Base-by-base conservation (phyloP, 2,797 vertebrate genomes). In the Muscicapa striata region DNA sequence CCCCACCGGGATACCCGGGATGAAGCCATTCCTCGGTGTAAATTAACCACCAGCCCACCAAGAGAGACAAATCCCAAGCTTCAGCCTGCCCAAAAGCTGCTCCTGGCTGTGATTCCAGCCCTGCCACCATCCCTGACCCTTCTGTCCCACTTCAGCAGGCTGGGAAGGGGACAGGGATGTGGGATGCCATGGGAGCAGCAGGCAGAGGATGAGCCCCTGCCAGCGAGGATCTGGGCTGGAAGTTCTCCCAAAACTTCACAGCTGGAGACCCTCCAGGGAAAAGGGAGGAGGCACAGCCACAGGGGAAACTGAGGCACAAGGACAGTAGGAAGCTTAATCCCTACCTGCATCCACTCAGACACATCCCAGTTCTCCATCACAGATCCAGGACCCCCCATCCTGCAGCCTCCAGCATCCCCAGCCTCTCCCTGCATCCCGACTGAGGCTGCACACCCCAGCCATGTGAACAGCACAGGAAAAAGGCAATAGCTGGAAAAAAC, bases 401-500 rank as follows among this genome's bases (percentile, higher is more conserved):
- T 1, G 34, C 36, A 38, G 30, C 26, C 14, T 21, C 21, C 1
- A 3, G 40, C 68, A 63, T 49, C 9, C 20, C 43, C 5, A 0
- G n/a, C 66, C 67, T 20, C 78, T 59, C 70, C 88, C 52, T 4
- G 1, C 66, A 29, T 11, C n/a, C 49, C 18, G 4, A 36, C 29
- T 1, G 17, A 21, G 38, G 81, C 68, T 77, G 46, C 1, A 0
- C 46, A 34, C 75, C 66, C 75, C 0, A 0, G 75, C 80, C 57
- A 5, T 64, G 85, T 27, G 84, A 94, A 69, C 30, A 4, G 69
- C 23, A 0, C 30, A 30, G 51, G 45, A 15, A 76, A 41, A 67
- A 78, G 49, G 63, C 63, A 89, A 59, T 18, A 12, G 61, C 81
- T 95, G 93, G 87, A 61, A 95, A 95, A 94, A 19, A 68, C 92